Conservation (phyloP, 2,888 invertebrate genomes). For the Cryptus viduatorius region DNA sequence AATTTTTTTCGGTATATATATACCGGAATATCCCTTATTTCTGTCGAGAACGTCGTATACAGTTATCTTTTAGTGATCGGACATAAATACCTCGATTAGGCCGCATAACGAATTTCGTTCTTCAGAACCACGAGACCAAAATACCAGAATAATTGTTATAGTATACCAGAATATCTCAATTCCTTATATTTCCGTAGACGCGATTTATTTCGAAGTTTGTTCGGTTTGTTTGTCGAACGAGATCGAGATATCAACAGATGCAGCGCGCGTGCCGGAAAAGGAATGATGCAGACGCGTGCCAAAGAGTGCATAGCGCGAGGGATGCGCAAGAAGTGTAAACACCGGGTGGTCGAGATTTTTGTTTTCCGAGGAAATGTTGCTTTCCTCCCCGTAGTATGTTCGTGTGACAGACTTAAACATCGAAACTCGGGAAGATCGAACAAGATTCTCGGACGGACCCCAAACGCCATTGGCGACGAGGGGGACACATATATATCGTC, state of each 20-base stretch:
- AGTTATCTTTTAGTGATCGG: background rate
- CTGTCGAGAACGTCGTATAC: background rate
- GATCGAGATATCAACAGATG: background rate
- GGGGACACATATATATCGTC: background rate
- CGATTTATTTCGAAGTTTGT: no score
- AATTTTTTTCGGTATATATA: no score
- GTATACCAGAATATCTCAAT: no score
- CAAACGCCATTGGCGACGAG: background rate
- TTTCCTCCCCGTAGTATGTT: constrained; percentile 15
- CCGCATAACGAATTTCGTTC: background rate
- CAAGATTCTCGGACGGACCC: background rate
- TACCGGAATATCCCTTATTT: no score
- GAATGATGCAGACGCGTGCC: constrained; percentile 46
- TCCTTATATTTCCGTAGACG: no score
- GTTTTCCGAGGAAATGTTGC: constrained; percentile 29
- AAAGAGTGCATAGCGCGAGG: constrained; percentile 45
- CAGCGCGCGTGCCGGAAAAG: background rate
- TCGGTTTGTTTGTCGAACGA: background rate
- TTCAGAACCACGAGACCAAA: background rate
- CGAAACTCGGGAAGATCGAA: background rate
- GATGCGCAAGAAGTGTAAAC: constrained; percentile 48
- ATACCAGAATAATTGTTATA: background rate
- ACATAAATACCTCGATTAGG: background rate
- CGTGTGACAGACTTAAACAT: background rate
- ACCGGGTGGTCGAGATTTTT: constrained; percentile 45